A percentile compares a stretch with the other conserved stretches of the same genome.
These are phyloP conservation scores for Anthophora plumipes DNA, from an alignment of 2,888 invertebrate genomes.

Conservation along the genomic window DNA sequence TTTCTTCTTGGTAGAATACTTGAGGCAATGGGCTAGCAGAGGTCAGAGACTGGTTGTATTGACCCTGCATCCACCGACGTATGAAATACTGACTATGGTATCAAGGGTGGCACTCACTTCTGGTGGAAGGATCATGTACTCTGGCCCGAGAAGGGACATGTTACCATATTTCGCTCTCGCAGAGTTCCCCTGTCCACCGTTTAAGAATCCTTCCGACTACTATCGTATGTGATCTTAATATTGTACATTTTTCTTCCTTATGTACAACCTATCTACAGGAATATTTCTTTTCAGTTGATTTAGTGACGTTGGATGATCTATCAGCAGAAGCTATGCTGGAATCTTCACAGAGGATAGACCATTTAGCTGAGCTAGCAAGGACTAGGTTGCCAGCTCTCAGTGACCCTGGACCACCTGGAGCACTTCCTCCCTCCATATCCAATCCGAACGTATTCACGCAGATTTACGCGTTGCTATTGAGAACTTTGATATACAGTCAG, in stretches of 20 bases:
- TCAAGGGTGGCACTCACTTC: slow-evolving; percentile 94
- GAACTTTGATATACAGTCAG: slow-evolving; percentile 92
- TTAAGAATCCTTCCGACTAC: slow-evolving; percentile 98
- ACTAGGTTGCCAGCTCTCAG: slow-evolving; percentile 88
- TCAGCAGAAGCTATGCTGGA: slow-evolving; percentile 97
- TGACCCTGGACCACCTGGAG: slow-evolving; percentile 92
- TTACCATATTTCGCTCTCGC: slow-evolving; percentile 94
- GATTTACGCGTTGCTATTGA: slow-evolving; percentile 88
- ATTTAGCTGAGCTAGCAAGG: slow-evolving; percentile 93
- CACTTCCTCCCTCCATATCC: slow-evolving; percentile 88
- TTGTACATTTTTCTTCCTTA: not conserved
- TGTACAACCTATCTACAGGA: not conserved
- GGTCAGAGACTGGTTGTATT: slow-evolving; percentile 92
- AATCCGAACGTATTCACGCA: slow-evolving; percentile 89
- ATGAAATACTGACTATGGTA: slow-evolving; percentile 97
- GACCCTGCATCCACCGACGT: slow-evolving; percentile 97
- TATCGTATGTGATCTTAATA: slow-evolving; percentile 89
- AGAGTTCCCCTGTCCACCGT: slow-evolving; percentile 97
- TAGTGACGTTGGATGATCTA: slow-evolving; percentile 96
- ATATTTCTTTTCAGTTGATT: slow-evolving; percentile 89
- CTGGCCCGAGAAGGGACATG: slow-evolving; percentile 95
- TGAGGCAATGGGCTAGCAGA: slow-evolving; percentile 94
- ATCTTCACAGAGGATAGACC: slow-evolving; percentile 96
- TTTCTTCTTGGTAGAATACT: slow-evolving; percentile 96
- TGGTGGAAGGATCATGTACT: slow-evolving; percentile 96